phyloP scores from a whole-genome alignment of 1,140 invertebrate species.

The Sitobion miscanthi region DNA sequence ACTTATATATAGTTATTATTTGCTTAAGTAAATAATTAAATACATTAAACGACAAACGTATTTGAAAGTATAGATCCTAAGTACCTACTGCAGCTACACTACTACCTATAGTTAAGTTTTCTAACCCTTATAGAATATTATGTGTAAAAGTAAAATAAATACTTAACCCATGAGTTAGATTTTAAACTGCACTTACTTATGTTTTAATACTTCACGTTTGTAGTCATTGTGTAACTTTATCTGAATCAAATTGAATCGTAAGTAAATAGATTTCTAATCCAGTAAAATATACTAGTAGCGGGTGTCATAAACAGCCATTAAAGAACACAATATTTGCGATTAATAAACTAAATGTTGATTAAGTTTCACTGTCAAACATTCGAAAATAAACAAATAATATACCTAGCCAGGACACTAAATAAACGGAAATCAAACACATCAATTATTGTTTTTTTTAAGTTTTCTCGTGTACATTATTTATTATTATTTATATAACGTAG shows the following conservation, averaged over 20 bases:
- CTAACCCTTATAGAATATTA: neutral
- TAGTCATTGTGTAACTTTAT: neutral
- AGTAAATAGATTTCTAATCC: neutral
- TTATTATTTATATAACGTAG: no score
- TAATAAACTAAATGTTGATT: no score
- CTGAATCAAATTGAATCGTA: neutral
- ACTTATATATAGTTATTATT: no score
- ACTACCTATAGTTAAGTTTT: conserved; percentile 59
- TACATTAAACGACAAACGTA: no score
- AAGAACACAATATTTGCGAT: neutral
- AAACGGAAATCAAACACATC: no score
- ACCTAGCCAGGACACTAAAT: no score
- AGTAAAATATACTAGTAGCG: neutral
- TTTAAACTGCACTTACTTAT: neutral
- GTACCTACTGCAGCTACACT: no score
- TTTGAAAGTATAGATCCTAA: no score
- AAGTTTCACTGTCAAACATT: no score
- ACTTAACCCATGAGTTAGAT: neutral
- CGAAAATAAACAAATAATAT: no score
- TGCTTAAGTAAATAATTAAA: neutral
- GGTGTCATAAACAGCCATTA: neutral
- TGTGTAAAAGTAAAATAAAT: neutral
- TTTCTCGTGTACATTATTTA: no score
- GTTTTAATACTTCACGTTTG: neutral
- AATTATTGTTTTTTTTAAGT: no score